Percentiles rank a stretch among this genome's conserved stretches.
These are phyloP conservation scores for Indicator maculatus DNA, from an alignment of 2,113 vertebrate genomes.

Conservation along the genomic window DNA sequence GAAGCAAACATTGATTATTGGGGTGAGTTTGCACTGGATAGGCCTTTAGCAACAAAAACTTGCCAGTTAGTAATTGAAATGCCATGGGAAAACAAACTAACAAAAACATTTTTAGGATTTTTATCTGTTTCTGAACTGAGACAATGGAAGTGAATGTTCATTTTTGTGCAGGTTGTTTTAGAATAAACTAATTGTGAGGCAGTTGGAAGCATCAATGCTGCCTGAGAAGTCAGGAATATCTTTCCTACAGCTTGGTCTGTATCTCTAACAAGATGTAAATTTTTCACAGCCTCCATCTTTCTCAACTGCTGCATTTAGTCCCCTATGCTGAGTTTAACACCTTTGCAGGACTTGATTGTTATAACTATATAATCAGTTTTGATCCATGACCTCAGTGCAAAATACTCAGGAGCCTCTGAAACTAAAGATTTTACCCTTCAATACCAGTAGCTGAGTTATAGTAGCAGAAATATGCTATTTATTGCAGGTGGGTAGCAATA, in stretches of 20 bases:
- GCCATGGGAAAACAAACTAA: background rate
- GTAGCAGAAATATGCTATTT: conserved; percentile 12
- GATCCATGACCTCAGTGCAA: background rate
- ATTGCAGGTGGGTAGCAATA: conserved; percentile 13
- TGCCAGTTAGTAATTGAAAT: background rate
- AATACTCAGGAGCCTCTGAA: background rate
- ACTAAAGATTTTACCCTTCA: background rate
- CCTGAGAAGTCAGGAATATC: background rate
- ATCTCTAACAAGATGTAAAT: background rate
- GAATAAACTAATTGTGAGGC: background rate
- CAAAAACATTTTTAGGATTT: background rate
- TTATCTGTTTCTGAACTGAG: background rate
- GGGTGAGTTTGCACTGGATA: background rate
- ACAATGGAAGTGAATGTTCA: background rate
- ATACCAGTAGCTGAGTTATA: background rate
- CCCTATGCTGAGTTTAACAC: background rate
- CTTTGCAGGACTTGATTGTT: background rate
- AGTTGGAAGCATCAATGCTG: background rate
- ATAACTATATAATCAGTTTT: background rate
- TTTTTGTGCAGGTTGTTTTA: background rate
- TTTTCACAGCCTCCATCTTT: background rate
- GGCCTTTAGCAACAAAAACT: background rate
- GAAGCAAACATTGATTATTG: background rate
- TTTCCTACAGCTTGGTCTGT: background rate
- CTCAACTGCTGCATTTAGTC: background rate